phyloP scores from a whole-genome alignment of 2,113 vertebrate species.

The Antennarius striatus region DNA sequence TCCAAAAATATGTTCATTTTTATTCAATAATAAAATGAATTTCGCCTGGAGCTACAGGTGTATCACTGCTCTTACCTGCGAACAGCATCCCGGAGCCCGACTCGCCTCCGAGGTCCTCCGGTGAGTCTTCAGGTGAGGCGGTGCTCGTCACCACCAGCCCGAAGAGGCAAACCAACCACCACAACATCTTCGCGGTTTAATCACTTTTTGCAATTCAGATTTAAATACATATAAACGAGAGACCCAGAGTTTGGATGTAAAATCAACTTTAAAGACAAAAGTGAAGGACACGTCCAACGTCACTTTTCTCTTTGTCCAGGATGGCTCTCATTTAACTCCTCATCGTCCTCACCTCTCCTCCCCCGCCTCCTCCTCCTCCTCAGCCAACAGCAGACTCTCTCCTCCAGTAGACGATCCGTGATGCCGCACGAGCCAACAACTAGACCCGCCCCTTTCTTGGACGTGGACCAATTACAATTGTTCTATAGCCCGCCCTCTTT shows the following conservation, averaged over 20 bases:
- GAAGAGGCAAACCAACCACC: slow-evolving; percentile 40
- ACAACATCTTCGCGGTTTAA: slow-evolving; percentile 41
- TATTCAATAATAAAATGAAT: too few relatives aligned
- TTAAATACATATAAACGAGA: neutral
- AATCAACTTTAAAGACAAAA: too few relatives aligned
- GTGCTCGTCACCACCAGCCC: slow-evolving; percentile 10
- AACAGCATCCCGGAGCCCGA: slow-evolving; percentile 73
- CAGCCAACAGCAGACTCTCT: slow-evolving; percentile 20
- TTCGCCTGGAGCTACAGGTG: neutral
- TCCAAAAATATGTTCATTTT: too few relatives aligned
- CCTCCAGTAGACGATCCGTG: slow-evolving; percentile 38
- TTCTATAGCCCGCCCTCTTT: too few relatives aligned
- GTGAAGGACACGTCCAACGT: neutral
- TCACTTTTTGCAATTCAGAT: neutral
- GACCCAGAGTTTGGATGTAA: too few relatives aligned
- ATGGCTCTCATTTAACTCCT: neutral
- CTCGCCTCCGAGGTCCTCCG: slow-evolving; percentile 56
- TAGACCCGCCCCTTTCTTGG: slow-evolving; percentile 49
- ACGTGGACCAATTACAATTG: slow-evolving; percentile 32
- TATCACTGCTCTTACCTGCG: slow-evolving; percentile 57
- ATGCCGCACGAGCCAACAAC: neutral
- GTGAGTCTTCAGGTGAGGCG: slow-evolving; percentile 25
- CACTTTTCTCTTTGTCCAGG: neutral
- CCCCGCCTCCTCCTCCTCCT: slow-evolving; percentile 12
- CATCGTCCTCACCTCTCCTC: slow-evolving; percentile 35